Base-by-base conservation (phyloP, 2,888 invertebrate species). In the Dynastes hyllus region DNA sequence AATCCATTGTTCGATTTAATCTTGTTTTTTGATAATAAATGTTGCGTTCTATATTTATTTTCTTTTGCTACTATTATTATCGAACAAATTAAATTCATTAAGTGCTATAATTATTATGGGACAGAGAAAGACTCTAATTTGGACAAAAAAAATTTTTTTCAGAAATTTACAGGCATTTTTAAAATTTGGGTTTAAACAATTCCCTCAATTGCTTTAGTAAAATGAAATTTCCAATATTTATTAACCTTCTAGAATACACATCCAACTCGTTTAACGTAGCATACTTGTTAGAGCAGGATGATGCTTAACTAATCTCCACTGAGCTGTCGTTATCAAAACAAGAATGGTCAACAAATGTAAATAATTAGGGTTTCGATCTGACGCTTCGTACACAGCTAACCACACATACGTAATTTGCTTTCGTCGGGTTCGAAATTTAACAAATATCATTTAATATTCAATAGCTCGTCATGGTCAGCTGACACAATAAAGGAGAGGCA, bases 401-500 rank as follows among this genome's bases (percentile, higher is more conserved):
- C 2, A 16, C 65, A 13, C 65, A 13, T 65, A 37, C 45, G 45
- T 65, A 13, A 67, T 67, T 67, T 73, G 40, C 73, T 58, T 58
- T 37, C 55, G 6, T 51, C 55, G 55, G 6, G 58, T 29, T n/a
- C 22, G 73, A 73, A 71, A 73, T 73, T 58, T 40, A 73, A 73
- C 73, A 73, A 73, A 73, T 73, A 73, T 73, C 73, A 58, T 73
- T 61, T 58, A 79, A 79, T 73, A 73, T 73, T 73, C 73, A 71
- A 71, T 71, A 71, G 71, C 16, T 37, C 55, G 76, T 65, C 76
- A 76, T 75, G 81, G 81, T 83, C 83, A 83, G 82, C 84, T 84
- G 84, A 82, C 83, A 84, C 82, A 84, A 84, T 83, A 84, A 83
- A 81, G 45, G 55, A 58, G 37, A 81, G 83, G 77, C 84, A 84